These are phyloP conservation scores for Megalonaias nervosa DNA, from an alignment of 1,140 invertebrate genomes.

Conservation along the genomic window DNA sequence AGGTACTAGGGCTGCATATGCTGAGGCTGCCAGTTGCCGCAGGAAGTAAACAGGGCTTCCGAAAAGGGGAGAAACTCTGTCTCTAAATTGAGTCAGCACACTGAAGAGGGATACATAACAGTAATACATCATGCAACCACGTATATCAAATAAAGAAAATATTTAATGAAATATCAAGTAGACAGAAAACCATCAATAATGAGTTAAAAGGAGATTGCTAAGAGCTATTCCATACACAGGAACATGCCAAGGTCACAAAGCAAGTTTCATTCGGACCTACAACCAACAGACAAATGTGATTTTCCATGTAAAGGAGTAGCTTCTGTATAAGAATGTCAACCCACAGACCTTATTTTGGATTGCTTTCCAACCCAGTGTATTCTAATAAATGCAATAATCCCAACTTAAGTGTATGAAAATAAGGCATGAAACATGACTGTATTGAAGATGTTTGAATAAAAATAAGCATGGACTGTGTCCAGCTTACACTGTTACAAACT, in stretches of 20 bases:
- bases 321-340: too few species aligned
- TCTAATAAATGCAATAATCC: too few species aligned
- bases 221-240: not conserved
- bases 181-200: not conserved
- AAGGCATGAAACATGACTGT: too few species aligned
- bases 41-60: conserved; percentile 59
- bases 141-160: not conserved
- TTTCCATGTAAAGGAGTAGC: too few species aligned
- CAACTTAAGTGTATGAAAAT: too few species aligned
- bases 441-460: too few species aligned
- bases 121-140: not conserved
- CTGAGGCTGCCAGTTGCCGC: conserved; percentile 56
- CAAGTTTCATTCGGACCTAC: too few species aligned
- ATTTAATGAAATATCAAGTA: not conserved
- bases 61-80: conserved; percentile 31
- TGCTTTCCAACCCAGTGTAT: too few species aligned
- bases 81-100: conserved; percentile 28
- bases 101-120: conserved; percentile 22
- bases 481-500: too few species aligned
- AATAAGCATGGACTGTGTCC: too few species aligned
- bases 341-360: too few species aligned
- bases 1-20: conserved; percentile 52
- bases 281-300: too few species aligned
- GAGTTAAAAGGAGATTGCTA: not conserved
- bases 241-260: not conserved